These are phyloP conservation scores for Anser cygnoides DNA, from an alignment of 2,113 vertebrate species.

Conservation along the genomic window DNA sequence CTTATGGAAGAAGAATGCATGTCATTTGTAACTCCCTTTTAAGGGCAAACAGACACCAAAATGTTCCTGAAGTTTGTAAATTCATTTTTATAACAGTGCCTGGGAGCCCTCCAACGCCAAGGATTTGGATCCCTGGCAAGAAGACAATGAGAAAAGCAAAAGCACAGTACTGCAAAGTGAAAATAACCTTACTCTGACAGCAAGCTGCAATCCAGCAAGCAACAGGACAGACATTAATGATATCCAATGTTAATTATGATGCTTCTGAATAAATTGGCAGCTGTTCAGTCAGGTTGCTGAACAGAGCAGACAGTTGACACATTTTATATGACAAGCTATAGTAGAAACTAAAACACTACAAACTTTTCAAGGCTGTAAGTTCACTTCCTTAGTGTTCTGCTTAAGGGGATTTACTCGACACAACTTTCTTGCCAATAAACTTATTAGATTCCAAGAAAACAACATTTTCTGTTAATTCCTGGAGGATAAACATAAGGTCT, in stretches of 20 bases:
- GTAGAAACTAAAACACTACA: background rate
- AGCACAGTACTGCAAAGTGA: background rate
- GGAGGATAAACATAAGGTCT: background rate
- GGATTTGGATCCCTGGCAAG: background rate
- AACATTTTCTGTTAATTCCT: conserved; percentile 25
- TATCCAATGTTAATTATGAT: background rate
- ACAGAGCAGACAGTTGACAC: conserved; percentile 9
- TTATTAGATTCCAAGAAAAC: background rate
- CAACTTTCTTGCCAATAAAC: conserved; percentile 34
- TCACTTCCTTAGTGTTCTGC: background rate
- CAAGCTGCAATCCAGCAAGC: background rate
- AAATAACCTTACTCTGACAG: background rate
- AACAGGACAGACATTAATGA: background rate
- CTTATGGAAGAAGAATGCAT: conserved; percentile 61
- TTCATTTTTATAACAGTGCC: background rate
- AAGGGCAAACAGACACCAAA: conserved; percentile 44
- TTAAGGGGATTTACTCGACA: conserved; percentile 10
- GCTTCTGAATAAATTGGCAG: conserved; percentile 7
- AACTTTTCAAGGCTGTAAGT: background rate
- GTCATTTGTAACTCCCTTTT: conserved; percentile 43
- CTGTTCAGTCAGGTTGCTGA: conserved; percentile 24
- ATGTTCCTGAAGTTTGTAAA: background rate
- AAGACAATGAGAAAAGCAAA: background rate
- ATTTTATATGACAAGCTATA: conserved; percentile 17
- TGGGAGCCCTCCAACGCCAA: background rate